Conservation (phyloP, 2,888 invertebrate genomes). For the Pegoplata infirma region DNA sequence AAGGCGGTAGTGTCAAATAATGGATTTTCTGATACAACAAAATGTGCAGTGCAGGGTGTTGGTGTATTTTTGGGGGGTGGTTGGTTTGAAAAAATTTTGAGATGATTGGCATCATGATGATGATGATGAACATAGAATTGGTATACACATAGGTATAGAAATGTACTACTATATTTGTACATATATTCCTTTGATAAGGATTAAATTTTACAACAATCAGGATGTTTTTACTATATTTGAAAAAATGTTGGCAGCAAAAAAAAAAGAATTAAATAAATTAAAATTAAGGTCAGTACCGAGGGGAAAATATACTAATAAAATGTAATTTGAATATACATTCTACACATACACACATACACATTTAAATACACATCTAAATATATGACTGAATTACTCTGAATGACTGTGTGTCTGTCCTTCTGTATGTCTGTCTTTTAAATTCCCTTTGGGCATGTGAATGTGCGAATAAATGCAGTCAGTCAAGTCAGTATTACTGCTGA, state of each 20-base stretch:
- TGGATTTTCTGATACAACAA: neutral
- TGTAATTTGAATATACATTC: constrained; percentile 61
- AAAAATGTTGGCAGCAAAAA: neutral
- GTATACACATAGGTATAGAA: too few relatives aligned
- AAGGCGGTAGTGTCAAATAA: constrained; percentile 45
- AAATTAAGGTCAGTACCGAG: constrained; percentile 62
- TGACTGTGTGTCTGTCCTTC: constrained; percentile 9
- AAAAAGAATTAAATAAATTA: constrained; percentile 41
- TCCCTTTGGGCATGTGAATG: neutral
- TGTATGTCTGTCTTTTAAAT: neutral
- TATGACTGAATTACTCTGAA: constrained; percentile 37
- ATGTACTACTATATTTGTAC: constrained; percentile 17
- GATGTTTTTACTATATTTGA: constrained; percentile 23
- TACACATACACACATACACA: constrained; percentile 24
- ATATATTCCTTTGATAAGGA: constrained; percentile 47
- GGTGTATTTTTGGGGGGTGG: neutral
- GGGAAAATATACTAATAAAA: constrained; percentile 57
- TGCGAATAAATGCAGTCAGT: constrained; percentile 39
- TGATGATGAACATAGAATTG: constrained; percentile 20
- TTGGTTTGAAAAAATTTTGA: constrained; percentile 50
- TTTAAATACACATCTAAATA: constrained; percentile 25
- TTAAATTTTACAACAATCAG: constrained; percentile 47
- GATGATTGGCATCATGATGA: constrained; percentile 61
- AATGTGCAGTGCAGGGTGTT: constrained; percentile 3
- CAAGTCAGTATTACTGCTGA: constrained; percentile 30